These are phyloP conservation scores for Phaetusa simplex DNA, from an alignment of 2,113 vertebrate species.

Conservation along the genomic window DNA sequence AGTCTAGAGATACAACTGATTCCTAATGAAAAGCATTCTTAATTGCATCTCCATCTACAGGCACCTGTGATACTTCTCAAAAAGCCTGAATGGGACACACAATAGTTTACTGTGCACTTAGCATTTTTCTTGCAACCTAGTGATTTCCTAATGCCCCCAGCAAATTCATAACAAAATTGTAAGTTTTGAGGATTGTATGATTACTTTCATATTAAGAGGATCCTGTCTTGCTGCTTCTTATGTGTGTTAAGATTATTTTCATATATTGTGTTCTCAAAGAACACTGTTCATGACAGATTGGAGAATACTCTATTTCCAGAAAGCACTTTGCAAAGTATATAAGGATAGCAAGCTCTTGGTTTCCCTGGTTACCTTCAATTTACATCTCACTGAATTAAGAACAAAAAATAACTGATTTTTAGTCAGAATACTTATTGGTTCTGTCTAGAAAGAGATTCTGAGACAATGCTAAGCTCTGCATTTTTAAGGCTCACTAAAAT, in stretches of 20 bases:
- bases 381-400: constrained; percentile 41
- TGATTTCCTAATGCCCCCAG: neutral
- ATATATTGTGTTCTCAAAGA: neutral
- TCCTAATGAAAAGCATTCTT: neutral
- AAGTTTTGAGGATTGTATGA: neutral
- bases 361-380: constrained; percentile 62
- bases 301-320: constrained; percentile 44
- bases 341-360: constrained; percentile 6
- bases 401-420: neutral
- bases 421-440: neutral
- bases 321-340: neutral
- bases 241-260: neutral
- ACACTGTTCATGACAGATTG: neutral
- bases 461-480: neutral
- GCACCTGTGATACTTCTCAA: neutral
- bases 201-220: neutral
- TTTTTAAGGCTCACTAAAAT: neutral
- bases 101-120: neutral
- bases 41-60: neutral
- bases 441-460: neutral
- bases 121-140: neutral
- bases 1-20: neutral
- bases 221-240: neutral
- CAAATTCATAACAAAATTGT: neutral
- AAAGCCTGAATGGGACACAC: neutral